Evolutionary conservation across 2,797 vertebrate species (phyloP).

Genomic region (Acrossocheilus fasciatus): DNA sequence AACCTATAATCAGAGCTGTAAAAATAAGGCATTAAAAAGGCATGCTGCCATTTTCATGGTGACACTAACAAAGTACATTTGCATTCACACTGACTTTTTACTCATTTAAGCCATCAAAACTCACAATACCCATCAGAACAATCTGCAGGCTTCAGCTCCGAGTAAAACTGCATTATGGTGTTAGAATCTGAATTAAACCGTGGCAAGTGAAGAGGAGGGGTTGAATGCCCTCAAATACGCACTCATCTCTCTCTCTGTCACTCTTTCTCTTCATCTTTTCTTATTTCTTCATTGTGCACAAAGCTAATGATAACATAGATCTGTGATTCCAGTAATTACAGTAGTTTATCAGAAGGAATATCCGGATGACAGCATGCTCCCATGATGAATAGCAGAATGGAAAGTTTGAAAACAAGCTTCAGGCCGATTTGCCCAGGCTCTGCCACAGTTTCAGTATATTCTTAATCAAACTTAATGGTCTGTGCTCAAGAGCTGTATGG

Average conservation of each 20-base stretch:
- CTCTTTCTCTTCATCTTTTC: constrained; percentile 77
- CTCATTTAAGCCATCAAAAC: constrained; percentile 76
- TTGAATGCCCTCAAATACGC: constrained; percentile 76
- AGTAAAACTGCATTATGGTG: constrained; percentile 80
- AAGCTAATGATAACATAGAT: constrained; percentile 82
- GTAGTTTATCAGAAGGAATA: constrained; percentile 77
- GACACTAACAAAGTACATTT: constrained; percentile 79
- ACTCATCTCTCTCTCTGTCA: constrained; percentile 73
- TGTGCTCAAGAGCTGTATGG: neutral
- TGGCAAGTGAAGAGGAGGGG: constrained; percentile 63
- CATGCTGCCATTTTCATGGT: constrained; percentile 81
- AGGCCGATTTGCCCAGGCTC: constrained; percentile 62
- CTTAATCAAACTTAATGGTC: neutral
- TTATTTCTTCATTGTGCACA: constrained; percentile 78
- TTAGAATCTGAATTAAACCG: constrained; percentile 77
- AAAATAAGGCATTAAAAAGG: constrained; percentile 78
- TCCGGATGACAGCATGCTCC: constrained; percentile 73
- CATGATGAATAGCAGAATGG: constrained; percentile 30
- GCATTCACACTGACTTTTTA: constrained; percentile 77
- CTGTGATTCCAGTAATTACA: constrained; percentile 84
- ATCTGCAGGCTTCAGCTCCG: constrained; percentile 69
- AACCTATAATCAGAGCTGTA: constrained; percentile 81
- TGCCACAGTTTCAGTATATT: constrained; percentile 64
- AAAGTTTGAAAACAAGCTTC: constrained; percentile 70
- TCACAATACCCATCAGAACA: constrained; percentile 81